These are phyloP conservation scores for Ambastaia sidthimunki DNA, from an alignment of 2,797 vertebrate genomes.

Conservation along the genomic window DNA sequence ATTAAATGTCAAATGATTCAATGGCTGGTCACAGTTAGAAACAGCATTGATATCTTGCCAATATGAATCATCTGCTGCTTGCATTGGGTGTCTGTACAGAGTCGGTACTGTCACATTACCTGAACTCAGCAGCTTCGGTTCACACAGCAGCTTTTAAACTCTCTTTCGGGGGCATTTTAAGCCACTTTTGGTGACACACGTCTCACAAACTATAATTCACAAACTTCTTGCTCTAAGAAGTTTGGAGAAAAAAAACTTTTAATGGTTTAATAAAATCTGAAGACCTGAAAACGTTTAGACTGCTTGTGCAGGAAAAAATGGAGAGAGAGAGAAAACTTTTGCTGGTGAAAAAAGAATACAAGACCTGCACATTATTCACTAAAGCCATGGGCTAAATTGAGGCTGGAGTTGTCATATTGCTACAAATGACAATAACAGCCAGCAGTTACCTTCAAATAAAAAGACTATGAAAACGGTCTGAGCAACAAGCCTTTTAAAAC, in stretches of 20 bases:
- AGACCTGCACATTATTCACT: slow-evolving; percentile 5
- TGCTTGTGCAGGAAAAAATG: not conserved
- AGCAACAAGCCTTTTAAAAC: slow-evolving; percentile 2
- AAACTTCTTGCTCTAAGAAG: slow-evolving; percentile 20
- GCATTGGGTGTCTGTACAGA: not conserved
- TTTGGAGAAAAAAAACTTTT: slow-evolving; percentile 20
- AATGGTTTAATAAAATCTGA: slow-evolving; percentile 10
- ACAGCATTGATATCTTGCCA: slow-evolving; percentile 17
- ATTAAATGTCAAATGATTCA: slow-evolving; percentile 34
- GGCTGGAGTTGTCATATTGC: not conserved
- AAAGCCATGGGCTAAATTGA: slow-evolving; percentile 17
- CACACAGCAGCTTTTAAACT: slow-evolving; percentile 10
- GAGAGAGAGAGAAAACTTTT: not conserved
- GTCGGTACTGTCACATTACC: slow-evolving; percentile 10
- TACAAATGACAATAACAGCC: slow-evolving; percentile 41
- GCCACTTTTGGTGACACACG: slow-evolving; percentile 8
- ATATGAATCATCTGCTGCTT: not conserved
- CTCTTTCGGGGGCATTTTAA: slow-evolving; percentile 15
- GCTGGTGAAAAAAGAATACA: not conserved
- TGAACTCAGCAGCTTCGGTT: slow-evolving; percentile 7
- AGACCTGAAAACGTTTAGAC: not conserved
- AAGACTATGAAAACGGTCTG: not conserved
- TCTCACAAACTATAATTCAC: not conserved
- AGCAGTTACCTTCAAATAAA: slow-evolving; percentile 7
- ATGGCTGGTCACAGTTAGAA: slow-evolving; percentile 35